Conservation (phyloP, 2,797 vertebrate genomes). For the Dryobates pubescens region DNA sequence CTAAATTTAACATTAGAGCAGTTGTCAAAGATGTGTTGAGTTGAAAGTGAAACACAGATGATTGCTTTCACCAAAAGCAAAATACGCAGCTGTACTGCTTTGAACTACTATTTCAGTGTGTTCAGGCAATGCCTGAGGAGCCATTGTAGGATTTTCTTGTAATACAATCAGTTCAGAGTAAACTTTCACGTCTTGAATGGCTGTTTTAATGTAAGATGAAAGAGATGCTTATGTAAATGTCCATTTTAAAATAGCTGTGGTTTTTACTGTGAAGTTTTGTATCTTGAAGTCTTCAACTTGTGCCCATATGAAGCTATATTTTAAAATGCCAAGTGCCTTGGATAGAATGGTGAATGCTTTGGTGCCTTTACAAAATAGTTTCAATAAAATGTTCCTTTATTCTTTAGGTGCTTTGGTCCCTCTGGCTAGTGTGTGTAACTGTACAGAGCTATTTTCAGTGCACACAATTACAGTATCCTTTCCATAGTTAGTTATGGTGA, state of each 20-base stretch:
- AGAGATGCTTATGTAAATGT: conserved; percentile 10
- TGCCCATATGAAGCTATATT: not conserved
- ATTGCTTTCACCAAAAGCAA: not conserved
- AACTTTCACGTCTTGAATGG: not conserved
- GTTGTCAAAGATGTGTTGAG: conserved; percentile 14
- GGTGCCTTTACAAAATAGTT: not conserved
- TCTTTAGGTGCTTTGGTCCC: not conserved
- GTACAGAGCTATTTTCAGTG: not conserved
- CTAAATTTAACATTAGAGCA: conserved; percentile 6
- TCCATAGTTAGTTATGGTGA: not conserved
- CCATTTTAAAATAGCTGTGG: not conserved
- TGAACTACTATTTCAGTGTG: conserved; percentile 16
- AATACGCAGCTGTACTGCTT: conserved; percentile 17
- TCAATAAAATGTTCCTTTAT: not conserved
- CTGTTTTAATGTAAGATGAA: conserved; percentile 18
- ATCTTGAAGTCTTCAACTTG: not conserved
- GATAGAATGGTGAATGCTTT: not conserved
- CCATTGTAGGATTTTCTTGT: not conserved
- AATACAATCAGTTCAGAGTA: not conserved
- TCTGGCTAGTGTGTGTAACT: not conserved
- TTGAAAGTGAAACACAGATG: conserved; percentile 16
- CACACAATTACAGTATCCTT: not conserved
- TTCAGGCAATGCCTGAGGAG: not conserved
- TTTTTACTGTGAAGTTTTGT: not conserved
- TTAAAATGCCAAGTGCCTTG: not conserved